Base-by-base conservation (phyloP, 2,113 vertebrate genomes). In the Tricholaema leucomelas region DNA sequence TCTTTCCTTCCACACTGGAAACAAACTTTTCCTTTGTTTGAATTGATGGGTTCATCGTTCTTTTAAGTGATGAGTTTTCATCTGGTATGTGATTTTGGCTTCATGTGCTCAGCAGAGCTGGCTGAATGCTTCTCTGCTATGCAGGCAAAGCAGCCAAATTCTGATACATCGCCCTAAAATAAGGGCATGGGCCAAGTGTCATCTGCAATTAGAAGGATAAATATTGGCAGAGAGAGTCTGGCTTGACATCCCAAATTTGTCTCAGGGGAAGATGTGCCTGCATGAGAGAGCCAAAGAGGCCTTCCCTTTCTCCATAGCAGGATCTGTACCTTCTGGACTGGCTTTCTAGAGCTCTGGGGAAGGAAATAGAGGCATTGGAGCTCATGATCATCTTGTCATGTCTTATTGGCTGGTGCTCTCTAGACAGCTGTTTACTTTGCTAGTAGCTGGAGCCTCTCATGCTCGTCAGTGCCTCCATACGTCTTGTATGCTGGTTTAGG, bases 21-120 rank as follows among this genome's bases (percentile, higher is more conserved):
- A 75, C 35, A 78, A 90, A 83, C 30, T 81, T 90, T 52, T 90
- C 64, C 58, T 96, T 95, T 96, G 92, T 95, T 88, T 92, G 58
- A 55, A 30, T 30, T 54, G 52, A 54, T 54, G 52, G 27, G 15
- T 54, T 54, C 27, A 54, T 54, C 27, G 28, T 54, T 54, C 13
- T 25, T 54, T 54, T 54, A 28, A 91, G 64, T 2, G 4, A 86
- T 93, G 73, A 81, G 3, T 94, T 91, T 88, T 73, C 80, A 88
- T 94, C 83, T 93, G 80, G 85, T 91, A 66, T 84, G 77, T 67
- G 80, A 94, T 64, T 93, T 71, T 67, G 61, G 70, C 88, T 63
- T 1, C 48, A 92, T 67, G 31, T 30, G 28, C 90, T 95, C 70
- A 88, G 65, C 38, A 81, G 58, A 69, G 31, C 73, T 90, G 48